Conservation (phyloP, 2,888 invertebrate genomes). For the Dryobotodes eremita region DNA sequence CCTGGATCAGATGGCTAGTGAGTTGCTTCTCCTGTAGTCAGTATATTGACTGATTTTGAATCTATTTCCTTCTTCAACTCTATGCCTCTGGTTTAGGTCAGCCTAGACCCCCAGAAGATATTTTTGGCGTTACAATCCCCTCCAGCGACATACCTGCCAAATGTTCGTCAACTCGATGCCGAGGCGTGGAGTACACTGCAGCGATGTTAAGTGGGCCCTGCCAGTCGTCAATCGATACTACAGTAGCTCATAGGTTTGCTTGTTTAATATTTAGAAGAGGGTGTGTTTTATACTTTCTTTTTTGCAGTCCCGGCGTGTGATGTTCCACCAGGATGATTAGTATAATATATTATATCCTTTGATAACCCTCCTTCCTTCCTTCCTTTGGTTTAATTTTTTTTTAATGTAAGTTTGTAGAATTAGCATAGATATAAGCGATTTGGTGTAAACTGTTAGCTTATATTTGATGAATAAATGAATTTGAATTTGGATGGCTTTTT, state of each 20-base stretch:
- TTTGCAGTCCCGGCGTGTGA: no score
- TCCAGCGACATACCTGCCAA: not conserved
- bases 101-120: not conserved
- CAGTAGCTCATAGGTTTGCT: no score
- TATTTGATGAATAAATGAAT: no score
- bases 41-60: not conserved
- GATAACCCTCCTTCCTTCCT: no score
- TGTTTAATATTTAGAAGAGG: no score
- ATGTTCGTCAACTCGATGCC: not conserved
- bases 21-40: not conserved
- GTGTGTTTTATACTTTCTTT: no score
- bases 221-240: no score
- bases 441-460: no score
- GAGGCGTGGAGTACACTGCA: slow-evolving; percentile 1
- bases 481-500: not conserved
- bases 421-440: no score
- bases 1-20: not conserved
- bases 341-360: not conserved
- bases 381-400: no score
- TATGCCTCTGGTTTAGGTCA: not conserved
- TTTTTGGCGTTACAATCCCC: not conserved
- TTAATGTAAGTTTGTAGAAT: no score
- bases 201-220: not conserved
- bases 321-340: no score
- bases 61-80: not conserved